Evolutionary conservation across 1,140 invertebrate genomes (phyloP), one percentile per base, ranked within the genome.

Genomic region (Drosophila arizonae): DNA sequence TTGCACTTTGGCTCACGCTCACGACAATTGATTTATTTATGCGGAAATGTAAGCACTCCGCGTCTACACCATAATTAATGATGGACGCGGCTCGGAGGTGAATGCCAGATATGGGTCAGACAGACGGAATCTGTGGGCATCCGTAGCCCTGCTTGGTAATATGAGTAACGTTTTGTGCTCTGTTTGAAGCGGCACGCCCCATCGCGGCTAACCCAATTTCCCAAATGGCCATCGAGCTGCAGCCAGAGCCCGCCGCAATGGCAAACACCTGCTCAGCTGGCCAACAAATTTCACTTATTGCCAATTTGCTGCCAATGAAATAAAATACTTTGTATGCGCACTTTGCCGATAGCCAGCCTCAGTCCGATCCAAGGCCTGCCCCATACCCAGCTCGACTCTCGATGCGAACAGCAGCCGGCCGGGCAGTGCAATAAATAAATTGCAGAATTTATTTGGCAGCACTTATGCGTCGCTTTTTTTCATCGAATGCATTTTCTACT

Each of bases 221-320:
- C 28, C 28, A 30, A 30, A 30, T 6, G 28, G 28, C 77, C 3
- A 24, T 24, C 21, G 21, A 21, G n/a, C 51, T 54, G 28, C 28
- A 3, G 21, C 21, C 21, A 24, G 21, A 24, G 21, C 21, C 21
- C 21, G 21, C 28, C 28, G 10, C 51, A 54, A 33, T 33, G 51
- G 51, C 78, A 75, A 76, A 79, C 84, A 87, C 84, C 82, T 87
- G 82, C 63, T 69, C 72, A 82, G 70, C 41, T 69, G 67, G 76
- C 84, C 76, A 87, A 87, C 84, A 88, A 87, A 87, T 87, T 88
- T 87, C 84, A 87, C 85, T 87, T 87, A 87, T 87, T 84, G 79
- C 76, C 85, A 87, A 87, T 87, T 87, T 87, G 82, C 81, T 88
- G 79, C 61, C 81, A 87, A 87, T 86, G 81, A 87, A 86, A 86